A percentile compares a stretch with the other conserved stretches of the same genome.
phyloP scores from a whole-genome alignment of 35 echinoderm and acorn worm genomes.

The Patiria miniata region DNA sequence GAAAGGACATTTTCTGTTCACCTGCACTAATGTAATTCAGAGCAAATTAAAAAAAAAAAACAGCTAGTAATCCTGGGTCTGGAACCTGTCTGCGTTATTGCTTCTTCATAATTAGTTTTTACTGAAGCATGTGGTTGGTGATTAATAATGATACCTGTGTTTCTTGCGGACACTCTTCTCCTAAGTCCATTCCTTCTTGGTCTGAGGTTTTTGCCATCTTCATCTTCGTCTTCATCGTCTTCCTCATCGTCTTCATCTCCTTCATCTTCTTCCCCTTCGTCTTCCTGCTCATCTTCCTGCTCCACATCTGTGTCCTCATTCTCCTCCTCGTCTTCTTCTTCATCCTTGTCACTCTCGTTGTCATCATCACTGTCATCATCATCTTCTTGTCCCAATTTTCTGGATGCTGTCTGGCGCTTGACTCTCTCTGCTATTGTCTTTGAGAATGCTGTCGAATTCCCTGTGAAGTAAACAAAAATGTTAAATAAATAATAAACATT shows the following conservation, averaged over 20 bases:
- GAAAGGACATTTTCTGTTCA: no score
- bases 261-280: conserved; percentile 12
- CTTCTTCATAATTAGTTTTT: no score
- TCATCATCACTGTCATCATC: conserved; percentile 9
- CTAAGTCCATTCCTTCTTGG: not conserved
- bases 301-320: not conserved
- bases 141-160: no score
- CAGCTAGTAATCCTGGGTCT: not conserved
- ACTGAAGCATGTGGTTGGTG: no score
- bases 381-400: not conserved
- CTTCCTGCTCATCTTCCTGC: not conserved
- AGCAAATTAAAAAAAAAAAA: no score
- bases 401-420: conserved; percentile 24
- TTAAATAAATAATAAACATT: not conserved
- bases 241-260: conserved; percentile 31
- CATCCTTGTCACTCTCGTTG: conserved; percentile 7
- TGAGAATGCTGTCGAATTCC: conserved; percentile 22
- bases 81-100: no score
- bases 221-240: conserved; percentile 22
- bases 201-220: not conserved
- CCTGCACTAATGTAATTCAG: no score
- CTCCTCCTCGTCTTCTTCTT: conserved; percentile 9
- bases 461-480: not conserved
- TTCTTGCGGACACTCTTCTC: not conserved
- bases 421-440: conserved; percentile 28